Percentiles rank a stretch among this genome's conserved stretches.
Evolutionary conservation across 2,797 vertebrate genomes (phyloP).

Genomic region (Falco novaeseelandiae): DNA sequence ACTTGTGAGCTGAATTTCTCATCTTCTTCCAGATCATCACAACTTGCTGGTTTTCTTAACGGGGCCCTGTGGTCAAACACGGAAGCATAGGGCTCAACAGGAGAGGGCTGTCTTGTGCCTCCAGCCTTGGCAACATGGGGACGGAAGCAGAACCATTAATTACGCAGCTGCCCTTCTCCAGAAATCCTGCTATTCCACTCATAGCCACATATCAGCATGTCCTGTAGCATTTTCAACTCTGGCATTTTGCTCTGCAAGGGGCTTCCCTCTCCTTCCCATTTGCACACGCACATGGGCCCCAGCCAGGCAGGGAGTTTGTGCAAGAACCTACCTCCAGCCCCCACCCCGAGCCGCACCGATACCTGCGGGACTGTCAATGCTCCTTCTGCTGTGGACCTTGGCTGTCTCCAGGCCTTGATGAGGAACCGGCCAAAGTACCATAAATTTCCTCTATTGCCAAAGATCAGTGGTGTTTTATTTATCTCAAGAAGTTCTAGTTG

Average conservation of each 20-base stretch:
- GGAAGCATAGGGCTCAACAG: not conserved
- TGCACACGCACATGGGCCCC: not conserved
- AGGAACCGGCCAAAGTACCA: not conserved
- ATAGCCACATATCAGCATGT: accelerated
- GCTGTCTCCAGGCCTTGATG: not conserved
- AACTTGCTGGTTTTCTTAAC: not conserved
- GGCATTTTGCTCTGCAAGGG: not conserved
- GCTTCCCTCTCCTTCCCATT: not conserved
- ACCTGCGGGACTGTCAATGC: not conserved
- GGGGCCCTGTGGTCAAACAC: not conserved
- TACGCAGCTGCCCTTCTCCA: not conserved
- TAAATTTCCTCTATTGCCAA: not conserved
- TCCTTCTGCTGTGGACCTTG: not conserved
- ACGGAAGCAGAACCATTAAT: not conserved
- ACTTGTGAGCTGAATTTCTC: conserved; percentile 28
- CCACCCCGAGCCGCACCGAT: not conserved
- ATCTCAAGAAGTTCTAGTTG: not conserved
- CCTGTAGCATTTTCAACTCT: not conserved
- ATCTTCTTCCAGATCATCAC: conserved; percentile 20
- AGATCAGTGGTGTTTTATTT: not conserved
- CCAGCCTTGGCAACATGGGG: not conserved
- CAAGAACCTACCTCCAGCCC: not conserved
- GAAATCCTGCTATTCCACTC: not conserved
- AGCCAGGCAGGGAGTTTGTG: not conserved
- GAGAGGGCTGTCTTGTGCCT: not conserved